These are phyloP conservation scores for Ammodytes dubius DNA, from an alignment of 2,113 vertebrate genomes.

Conservation along the genomic window DNA sequence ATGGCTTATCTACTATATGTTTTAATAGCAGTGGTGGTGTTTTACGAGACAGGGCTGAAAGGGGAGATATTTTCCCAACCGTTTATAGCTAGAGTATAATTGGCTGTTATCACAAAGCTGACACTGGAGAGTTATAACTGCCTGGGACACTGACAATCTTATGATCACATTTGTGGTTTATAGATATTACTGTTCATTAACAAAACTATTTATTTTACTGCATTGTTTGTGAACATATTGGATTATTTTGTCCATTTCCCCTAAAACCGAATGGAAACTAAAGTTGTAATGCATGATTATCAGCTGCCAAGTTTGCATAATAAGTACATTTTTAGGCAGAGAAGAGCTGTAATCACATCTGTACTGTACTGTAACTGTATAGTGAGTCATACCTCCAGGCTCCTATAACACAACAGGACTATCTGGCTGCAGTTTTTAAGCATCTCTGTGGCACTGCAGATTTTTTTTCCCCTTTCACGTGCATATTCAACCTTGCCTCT, in stretches of 20 bases:
- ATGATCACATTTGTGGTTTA: conserved; percentile 10
- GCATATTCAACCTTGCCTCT: conserved; percentile 10
- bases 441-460: conserved; percentile 1
- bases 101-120: neutral
- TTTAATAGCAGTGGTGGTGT: neutral
- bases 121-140: neutral
- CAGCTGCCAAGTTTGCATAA: neutral
- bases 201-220: neutral
- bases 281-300: neutral
- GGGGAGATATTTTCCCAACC: neutral
- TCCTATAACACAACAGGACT: conserved; percentile 4
- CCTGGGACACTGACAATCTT: neutral
- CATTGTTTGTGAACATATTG: neutral
- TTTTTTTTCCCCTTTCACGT: neutral
- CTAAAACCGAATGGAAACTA: neutral
- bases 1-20: neutral
- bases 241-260: neutral
- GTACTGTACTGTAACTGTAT: neutral
- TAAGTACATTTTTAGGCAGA: neutral
- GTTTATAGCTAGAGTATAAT: conserved; percentile 13
- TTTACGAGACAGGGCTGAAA: conserved; percentile 2
- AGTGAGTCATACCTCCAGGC: conserved; percentile 23
- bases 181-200: neutral
- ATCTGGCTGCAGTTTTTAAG: neutral
- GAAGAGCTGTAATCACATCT: neutral